Base-by-base conservation (phyloP, 2,797 vertebrate species). In the Coccyzus lansbergi region DNA sequence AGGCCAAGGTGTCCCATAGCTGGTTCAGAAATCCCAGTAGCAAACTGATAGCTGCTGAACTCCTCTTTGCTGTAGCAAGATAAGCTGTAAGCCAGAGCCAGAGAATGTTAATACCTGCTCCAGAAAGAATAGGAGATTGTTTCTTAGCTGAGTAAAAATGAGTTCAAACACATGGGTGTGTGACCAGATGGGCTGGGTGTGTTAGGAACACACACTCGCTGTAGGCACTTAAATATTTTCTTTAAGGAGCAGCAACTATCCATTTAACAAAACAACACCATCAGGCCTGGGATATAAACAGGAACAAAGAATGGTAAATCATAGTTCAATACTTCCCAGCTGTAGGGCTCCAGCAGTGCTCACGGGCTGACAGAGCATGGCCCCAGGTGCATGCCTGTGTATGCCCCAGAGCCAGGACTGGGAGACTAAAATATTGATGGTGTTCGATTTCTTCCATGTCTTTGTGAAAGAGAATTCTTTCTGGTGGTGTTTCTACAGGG, bases 211-310 rank as follows among this genome's bases (percentile, higher is more conserved):
- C 56, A 70, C 60, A 36, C 71, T 76, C 63, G 52, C 71, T 82
- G 13, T 13, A 86, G 78, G 82, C 93, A 93, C 72, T 91, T 78
- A 75, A 92, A 62, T 89, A 76, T 92, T 96, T 93, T 84, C 81
- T 82, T 89, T 80, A 78, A 82, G 87, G 31, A 79, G 21, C 51
- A 95, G 63, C 44, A 77, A 52, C 31, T 77, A 44, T 68, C 82
- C 9, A 36, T 85, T 72, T 28, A 44, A 86, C 51, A 67, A 81
- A 90, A 55, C 33, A 80, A 87, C 33, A 20, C 28, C 46, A 46
- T 59, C 40, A 33, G 62, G 31, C 42, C 92, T 87, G 84, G 62
- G 3, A 60, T 59, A 64, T 89, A 72, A 93, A 92, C 86, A 83
- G 80, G 65, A 92, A 64, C 29, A 92, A 83, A 63, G 38, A 81